Conservation (phyloP, 1,140 invertebrate species). For the Drosophila lowei region DNA sequence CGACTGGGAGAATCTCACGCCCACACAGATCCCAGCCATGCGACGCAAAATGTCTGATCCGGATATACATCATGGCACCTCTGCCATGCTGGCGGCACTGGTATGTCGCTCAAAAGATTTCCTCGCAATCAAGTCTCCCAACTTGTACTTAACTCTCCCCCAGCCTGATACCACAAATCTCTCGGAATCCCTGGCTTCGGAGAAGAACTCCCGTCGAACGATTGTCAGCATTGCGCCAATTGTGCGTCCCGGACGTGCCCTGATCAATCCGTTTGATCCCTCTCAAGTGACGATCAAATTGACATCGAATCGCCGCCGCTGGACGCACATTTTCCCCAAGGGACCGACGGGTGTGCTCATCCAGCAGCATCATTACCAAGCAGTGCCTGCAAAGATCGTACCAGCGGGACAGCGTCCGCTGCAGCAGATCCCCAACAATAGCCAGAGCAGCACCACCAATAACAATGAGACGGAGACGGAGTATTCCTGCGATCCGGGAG, state of each 20-base stretch:
- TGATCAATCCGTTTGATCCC: slow-evolving; percentile 99
- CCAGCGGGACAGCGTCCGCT: slow-evolving; percentile 23
- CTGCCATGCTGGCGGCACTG: slow-evolving; percentile 70
- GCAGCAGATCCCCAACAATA: slow-evolving; percentile 21
- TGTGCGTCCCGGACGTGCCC: slow-evolving; percentile 88
- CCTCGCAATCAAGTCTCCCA: background rate
- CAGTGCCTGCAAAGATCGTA: slow-evolving; percentile 85
- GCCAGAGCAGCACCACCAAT: slow-evolving; percentile 37
- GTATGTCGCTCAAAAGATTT: slow-evolving; percentile 25
- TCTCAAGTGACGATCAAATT: slow-evolving; percentile 98
- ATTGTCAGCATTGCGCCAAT: slow-evolving; percentile 84
- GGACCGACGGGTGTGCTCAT: slow-evolving; percentile 94
- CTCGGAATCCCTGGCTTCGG: slow-evolving; percentile 82
- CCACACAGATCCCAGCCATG: slow-evolving; percentile 84
- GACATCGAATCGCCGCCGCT: slow-evolving; percentile 97
- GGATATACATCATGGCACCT: slow-evolving; percentile 88
- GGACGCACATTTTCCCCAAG: slow-evolving; percentile 99
- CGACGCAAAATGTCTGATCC: slow-evolving; percentile 92
- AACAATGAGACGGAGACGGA: slow-evolving; percentile 62
- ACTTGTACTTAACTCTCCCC: background rate
- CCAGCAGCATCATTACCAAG: slow-evolving; percentile 96
- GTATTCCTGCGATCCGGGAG: slow-evolving; percentile 29
- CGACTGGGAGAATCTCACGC: slow-evolving; percentile 85
- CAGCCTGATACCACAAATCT: slow-evolving; percentile 64
- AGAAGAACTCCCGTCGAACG: slow-evolving; percentile 69